These are phyloP conservation scores for Perca flavescens DNA, from an alignment of 2,113 vertebrate species.

Conservation along the genomic window DNA sequence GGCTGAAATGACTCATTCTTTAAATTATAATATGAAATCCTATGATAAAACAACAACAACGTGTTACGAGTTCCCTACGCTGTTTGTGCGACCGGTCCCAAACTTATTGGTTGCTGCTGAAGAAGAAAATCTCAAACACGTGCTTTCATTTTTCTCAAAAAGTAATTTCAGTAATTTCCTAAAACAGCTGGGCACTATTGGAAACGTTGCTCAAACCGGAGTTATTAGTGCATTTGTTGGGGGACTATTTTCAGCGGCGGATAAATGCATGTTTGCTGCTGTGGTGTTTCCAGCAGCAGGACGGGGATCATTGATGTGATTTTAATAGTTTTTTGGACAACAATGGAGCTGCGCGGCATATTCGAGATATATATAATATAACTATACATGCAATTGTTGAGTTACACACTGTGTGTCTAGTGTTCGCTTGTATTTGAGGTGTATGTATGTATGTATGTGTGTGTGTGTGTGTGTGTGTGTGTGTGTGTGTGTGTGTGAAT, in stretches of 20 bases:
- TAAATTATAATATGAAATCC: no score
- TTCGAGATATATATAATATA: no score
- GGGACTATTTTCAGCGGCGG: slow-evolving; percentile 19
- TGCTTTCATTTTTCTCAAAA: background rate
- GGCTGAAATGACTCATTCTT: background rate
- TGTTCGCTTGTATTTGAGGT: slow-evolving; percentile 2
- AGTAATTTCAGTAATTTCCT: background rate
- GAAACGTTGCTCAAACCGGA: background rate
- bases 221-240: background rate
- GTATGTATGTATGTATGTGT: no score
- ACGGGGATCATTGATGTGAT: background rate
- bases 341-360: no score
- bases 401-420: background rate
- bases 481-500: slow-evolving; percentile 67
- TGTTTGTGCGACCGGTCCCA: no score
- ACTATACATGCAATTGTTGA: background rate
- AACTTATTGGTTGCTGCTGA: background rate
- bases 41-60: no score
- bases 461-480: slow-evolving; percentile 61
- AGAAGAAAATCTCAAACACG: background rate
- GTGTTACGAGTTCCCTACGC: no score
- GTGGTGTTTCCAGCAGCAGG: no score
- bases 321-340: background rate
- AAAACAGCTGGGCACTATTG: background rate
- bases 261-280: background rate